Base-by-base conservation (phyloP, 2,113 vertebrate genomes). In the Aleadryas rufinucha region DNA sequence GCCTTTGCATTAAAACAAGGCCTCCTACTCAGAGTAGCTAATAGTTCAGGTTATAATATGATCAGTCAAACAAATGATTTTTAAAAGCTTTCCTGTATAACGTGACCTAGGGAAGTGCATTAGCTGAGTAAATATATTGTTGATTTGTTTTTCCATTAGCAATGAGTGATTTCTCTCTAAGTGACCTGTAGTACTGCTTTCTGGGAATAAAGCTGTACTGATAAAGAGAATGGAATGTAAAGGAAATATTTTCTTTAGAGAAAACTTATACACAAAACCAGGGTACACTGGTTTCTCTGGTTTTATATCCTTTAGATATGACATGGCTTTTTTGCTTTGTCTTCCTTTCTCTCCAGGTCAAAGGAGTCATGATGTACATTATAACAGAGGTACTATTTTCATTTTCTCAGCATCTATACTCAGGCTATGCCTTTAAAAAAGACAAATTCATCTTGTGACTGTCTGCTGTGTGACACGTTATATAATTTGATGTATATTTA, bases 321-420 rank as follows among this genome's bases (percentile, higher is more conserved):
- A 89, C 76, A 86, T 86, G 54, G 39, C 79, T 93, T 95, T 88
- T 69, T 94, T 94, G 24, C 72, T 88, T 94, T 93, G 72, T 94
- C 85, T 95, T 94, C 68, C 95, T 97, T 95, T 96, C 93, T 92
- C 84, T 91, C 76, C 87, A 94, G 95, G 97, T 97, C 96, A 95
- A 93, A 95, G 69, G 42, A 95, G 82, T 90, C 75, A 90, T 91
- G 70, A 54, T 70, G 81, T 95, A 85, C 83, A 78, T 96, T 97
- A 61, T 83, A 90, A 78, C 42, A 76, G 79, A 76, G 75, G 63
- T 45, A 84, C 8, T 56, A 64, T 81, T 88, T 96, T 96, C 54
- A 60, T 89, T 95, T 94, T 68, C 59, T 75, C 75, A 95, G 82
- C 70, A 80, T 80, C 92, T 95, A 52, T 81, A 69, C 68, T 92